These are phyloP conservation scores for Upupa epops DNA, from an alignment of 2,113 vertebrate genomes.

Conservation along the genomic window DNA sequence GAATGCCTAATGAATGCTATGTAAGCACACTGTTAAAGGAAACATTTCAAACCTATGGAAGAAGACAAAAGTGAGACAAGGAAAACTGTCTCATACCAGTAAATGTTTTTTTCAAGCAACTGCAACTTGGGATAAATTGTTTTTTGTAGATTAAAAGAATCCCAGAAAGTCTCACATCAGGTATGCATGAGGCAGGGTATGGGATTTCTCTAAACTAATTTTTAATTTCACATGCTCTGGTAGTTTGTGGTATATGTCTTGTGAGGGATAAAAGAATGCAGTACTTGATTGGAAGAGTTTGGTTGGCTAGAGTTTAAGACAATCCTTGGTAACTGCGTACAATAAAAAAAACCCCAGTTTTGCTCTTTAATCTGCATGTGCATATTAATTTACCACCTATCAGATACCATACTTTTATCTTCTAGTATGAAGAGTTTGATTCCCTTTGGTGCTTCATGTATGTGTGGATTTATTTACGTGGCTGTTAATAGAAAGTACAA, in stretches of 20 bases:
- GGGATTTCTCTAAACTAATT: not conserved
- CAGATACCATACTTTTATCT: not conserved
- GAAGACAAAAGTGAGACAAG: not conserved
- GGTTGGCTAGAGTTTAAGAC: not conserved
- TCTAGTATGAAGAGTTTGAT: not conserved
- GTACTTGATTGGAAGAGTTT: not conserved
- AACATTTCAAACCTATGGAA: not conserved
- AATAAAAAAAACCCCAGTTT: not conserved
- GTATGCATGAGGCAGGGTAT: not conserved
- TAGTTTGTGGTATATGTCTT: not conserved
- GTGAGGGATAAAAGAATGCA: not conserved
- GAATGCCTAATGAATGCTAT: not conserved
- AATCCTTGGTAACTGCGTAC: not conserved
- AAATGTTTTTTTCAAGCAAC: not conserved
- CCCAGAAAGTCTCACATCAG: not conserved
- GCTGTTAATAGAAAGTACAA: fast-evolving
- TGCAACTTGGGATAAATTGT: not conserved
- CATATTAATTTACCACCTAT: not conserved
- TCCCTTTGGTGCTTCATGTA: not conserved
- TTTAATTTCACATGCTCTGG: not conserved
- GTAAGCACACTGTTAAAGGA: not conserved
- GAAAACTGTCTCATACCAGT: not conserved
- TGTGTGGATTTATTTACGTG: not conserved
- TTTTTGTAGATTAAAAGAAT: not conserved
- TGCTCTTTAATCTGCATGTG: not conserved